Evolutionary conservation across 2,113 vertebrate genomes (phyloP), one percentile per base, ranked within the genome.

Genomic region (Oryzias curvinotus): DNA sequence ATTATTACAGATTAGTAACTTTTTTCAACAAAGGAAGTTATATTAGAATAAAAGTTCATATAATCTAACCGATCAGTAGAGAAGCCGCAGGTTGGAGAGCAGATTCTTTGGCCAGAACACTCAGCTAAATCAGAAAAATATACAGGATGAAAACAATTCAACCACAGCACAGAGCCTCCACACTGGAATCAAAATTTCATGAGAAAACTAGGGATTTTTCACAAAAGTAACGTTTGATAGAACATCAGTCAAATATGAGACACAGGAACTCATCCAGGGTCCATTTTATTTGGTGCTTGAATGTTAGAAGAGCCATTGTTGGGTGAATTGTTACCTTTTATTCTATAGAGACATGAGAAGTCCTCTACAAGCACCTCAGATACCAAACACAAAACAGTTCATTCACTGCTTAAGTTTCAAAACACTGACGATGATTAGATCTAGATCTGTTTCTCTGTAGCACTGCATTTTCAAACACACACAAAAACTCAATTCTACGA

Each of bases 321-420:
- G 90, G 88, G 77, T 82, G 85, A 90, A 90, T 75, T 64, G 82
- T 91, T 89, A 91, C 76, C 65, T 71, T 78, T 80, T 56, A 28
- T 12, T 71, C 56, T 49, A 58, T 3, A 13, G 64, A 62, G 74
- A 78, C 69, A 65, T 80, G 51, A 80, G 61, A 66, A 60, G 26
- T 8, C 1, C 12, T 65, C 26, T 76, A 12, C 36, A 36, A 36
- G 42, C 10, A 53, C 67, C 19, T 65, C 28, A 58, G 46, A 75
- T 36, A 55, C 58, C 51, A 56, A 59, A 62, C 14, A 51, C n/a
- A 52, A 44, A 19, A 50, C 26, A 42, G 70, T 21, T 69, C 41
- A 48, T 17, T 8, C 12, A 18, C 62, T 71, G 57, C 30, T 10
- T 36, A 12, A 10, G 30, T 36, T 36, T 12, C 30, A 10, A 36